phyloP scores from a whole-genome alignment of 2,113 vertebrate genomes.

The Anolis sagrei region DNA sequence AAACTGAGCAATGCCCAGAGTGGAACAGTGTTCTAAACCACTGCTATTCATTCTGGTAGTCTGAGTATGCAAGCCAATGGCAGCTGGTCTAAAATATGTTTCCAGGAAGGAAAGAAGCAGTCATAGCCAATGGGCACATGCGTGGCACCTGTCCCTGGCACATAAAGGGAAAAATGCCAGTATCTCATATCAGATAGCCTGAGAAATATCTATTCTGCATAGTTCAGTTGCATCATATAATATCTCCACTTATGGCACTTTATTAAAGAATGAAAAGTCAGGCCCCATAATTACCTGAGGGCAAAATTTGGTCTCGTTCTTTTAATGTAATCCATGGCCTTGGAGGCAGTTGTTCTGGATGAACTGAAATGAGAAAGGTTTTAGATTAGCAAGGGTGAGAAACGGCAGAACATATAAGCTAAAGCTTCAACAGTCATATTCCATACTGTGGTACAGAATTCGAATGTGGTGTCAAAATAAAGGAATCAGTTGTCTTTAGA shows the following conservation, averaged over 20 bases:
- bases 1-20: too few relatives aligned
- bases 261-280: neutral
- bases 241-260: neutral
- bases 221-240: neutral
- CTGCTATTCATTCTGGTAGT: too few relatives aligned
- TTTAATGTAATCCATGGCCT: constrained; percentile 98
- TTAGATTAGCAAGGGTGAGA: constrained; percentile 20
- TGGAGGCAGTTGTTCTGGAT: constrained; percentile 98
- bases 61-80: too few relatives aligned
- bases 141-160: too few relatives aligned
- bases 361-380: constrained; percentile 78
- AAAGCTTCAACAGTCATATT: neutral
- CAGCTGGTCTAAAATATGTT: too few relatives aligned
- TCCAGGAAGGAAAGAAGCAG: too few relatives aligned
- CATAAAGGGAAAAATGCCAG: too few relatives aligned
- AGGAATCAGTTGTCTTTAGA: neutral
- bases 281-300: constrained; percentile 83
- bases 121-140: too few relatives aligned
- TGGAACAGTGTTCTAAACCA: too few relatives aligned
- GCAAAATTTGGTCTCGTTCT: constrained; percentile 93
- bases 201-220: too few relatives aligned
- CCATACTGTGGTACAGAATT: neutral
- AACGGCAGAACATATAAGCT: neutral
- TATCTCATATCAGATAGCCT: too few relatives aligned
- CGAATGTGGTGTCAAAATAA: too few relatives aligned